Evolutionary conservation across 92 coral and sea anemone genomes (phyloP), one percentile per base, ranked within the genome.

Genomic region (Phymanthus crucifer): DNA sequence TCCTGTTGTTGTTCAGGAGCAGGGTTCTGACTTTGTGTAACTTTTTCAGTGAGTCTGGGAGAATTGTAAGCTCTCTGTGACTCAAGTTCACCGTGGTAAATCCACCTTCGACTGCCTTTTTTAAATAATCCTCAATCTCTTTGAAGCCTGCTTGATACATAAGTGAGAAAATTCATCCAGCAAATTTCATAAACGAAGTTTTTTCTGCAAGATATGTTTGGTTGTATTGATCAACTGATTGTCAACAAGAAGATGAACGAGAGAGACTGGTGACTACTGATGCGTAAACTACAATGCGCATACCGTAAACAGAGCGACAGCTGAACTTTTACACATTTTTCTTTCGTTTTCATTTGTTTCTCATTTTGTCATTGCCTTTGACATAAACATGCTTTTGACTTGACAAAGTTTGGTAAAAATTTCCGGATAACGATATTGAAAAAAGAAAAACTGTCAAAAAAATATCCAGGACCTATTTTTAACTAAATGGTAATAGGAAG

Each of bases 131-230:
- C 78, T 96, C 99, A 72, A 93, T 87, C 80, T 96, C 92, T 69
- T 86, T 90, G 67, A 88, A 90, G 72, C 91, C 93, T 73, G 87
- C 77, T 45, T 94, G 89, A 86, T 88, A 96, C 99, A 96, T 96
- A 47, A 73, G 82, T 50, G 36, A 73, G 66, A 19, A 4, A 18
- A 38, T 29, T 61, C 68, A 61, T 29, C 35, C 68, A 61, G 33
- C 1, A 61, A 0, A 12, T 21, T 21, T 54, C n/a, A 26, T 27
- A 5, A 61, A 61, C 8, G 0, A 61, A 24, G 64, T 54, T 54
- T 54, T 61, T 27, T 27, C 36, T 5, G 68, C 29, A 29, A 61
- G 17, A 24, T 61, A 24, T 24, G 34, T 61, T 26, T 23, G 3
- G 68, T 29, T 29, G 34, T n/a, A 9, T 17, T 45, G 8, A 14